Conservation (phyloP, 2,797 vertebrate genomes). For the Momotus momota region DNA sequence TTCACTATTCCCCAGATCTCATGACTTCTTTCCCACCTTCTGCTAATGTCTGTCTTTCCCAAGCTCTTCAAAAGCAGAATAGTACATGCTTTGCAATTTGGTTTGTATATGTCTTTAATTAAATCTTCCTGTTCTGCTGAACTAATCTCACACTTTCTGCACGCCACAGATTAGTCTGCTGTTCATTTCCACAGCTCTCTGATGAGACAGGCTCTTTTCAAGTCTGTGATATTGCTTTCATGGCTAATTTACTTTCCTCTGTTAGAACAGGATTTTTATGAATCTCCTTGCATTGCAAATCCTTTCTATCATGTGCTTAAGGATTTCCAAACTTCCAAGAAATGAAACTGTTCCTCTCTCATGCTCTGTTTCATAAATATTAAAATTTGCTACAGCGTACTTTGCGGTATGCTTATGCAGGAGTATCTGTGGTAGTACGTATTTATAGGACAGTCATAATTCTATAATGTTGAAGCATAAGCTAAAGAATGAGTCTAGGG, state of each 20-base stretch:
- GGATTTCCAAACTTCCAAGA: not conserved
- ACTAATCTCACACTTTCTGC: conserved; percentile 37
- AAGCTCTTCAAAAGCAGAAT: conserved; percentile 19
- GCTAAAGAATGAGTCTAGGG: not conserved
- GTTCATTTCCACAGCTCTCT: conserved; percentile 3
- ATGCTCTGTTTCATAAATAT: not conserved
- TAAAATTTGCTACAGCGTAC: not conserved
- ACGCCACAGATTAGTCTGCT: not conserved
- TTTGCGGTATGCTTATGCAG: not conserved
- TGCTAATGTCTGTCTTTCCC: not conserved
- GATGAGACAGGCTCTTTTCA: not conserved
- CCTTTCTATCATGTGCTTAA: not conserved
- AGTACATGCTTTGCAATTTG: conserved; percentile 4
- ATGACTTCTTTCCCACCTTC: not conserved
- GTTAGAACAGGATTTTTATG: not conserved
- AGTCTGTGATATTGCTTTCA: conserved; percentile 25
- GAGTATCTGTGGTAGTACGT: not conserved
- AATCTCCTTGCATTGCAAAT: not conserved
- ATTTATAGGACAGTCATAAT: not conserved
- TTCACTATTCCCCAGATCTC: not conserved
- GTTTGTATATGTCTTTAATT: conserved; percentile 45
- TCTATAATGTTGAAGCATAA: not conserved
- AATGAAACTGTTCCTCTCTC: not conserved
- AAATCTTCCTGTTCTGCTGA: conserved; percentile 17
- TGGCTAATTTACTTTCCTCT: conserved; percentile 16